These are phyloP conservation scores for Caenorhabditis drosophilae DNA, from an alignment of 2,888 invertebrate genomes.

Conservation along the genomic window DNA sequence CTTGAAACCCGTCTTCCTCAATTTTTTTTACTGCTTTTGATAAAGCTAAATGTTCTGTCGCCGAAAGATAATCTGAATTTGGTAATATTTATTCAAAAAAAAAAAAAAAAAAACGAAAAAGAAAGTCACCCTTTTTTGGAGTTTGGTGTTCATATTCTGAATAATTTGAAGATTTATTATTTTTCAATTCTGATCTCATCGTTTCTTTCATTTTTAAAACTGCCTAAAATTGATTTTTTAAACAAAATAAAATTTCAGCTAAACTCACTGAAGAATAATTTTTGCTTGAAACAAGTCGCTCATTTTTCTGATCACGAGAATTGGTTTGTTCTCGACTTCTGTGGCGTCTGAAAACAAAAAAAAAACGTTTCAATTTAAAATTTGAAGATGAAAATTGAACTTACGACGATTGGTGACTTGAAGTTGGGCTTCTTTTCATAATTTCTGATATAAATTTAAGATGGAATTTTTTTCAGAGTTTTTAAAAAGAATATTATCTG, in stretches of 20 bases:
- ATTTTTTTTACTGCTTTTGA: constrained; percentile 22
- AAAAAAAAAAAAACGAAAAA: neutral
- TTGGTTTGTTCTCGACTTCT: too few species aligned
- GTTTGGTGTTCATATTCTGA: constrained; percentile 2
- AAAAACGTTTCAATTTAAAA: too few species aligned
- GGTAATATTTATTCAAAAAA: neutral
- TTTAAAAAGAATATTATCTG: too few species aligned
- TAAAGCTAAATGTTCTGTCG: constrained; percentile 20
- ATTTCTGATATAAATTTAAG: neutral
- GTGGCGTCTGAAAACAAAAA: too few species aligned
- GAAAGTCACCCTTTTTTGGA: too few species aligned
- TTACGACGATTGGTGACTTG: too few species aligned
- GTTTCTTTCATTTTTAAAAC: constrained; percentile 33
- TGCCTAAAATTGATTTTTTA: constrained; percentile 20
- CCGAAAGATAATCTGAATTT: constrained; percentile 5
- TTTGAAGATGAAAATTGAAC: too few species aligned
- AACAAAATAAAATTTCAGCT: too few species aligned
- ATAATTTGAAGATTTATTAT: neutral
- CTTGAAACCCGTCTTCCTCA: constrained; percentile 26
- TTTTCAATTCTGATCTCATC: constrained; percentile 21
- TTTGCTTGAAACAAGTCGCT: too few species aligned
- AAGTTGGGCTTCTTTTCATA: too few species aligned
- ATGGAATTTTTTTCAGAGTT: neutral
- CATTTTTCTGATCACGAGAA: too few species aligned
- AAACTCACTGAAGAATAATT: too few species aligned